phyloP scores from a whole-genome alignment of 2,113 vertebrate genomes.

The Baryphthengus martii region DNA sequence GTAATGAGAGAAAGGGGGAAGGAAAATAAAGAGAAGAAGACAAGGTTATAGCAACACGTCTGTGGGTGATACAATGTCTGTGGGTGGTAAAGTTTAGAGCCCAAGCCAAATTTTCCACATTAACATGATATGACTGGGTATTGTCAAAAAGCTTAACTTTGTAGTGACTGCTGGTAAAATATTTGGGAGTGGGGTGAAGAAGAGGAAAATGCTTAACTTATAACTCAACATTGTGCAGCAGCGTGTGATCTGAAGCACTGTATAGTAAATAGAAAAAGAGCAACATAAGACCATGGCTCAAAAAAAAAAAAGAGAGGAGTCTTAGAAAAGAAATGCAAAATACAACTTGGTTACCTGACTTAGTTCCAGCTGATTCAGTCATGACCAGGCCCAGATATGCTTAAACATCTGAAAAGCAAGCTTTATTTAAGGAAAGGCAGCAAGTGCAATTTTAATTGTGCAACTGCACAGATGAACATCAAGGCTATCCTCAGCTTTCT shows the following conservation, averaged over 20 bases:
- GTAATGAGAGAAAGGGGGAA: background rate
- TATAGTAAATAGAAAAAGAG: background rate
- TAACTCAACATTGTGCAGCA: background rate
- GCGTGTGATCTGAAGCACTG: background rate
- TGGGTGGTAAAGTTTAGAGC: background rate
- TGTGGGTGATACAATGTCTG: background rate
- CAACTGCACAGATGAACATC: background rate
- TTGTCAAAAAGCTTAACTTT: constrained; percentile 27
- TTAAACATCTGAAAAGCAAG: background rate
- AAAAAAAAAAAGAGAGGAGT: background rate
- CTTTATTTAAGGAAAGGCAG: background rate
- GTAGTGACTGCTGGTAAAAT: background rate
- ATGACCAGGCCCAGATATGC: background rate
- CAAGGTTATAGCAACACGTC: background rate
- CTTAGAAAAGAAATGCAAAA: background rate
- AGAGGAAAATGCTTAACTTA: background rate
- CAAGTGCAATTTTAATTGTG: background rate
- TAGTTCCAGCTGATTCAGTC: background rate
- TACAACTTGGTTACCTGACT: background rate
- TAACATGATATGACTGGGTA: background rate
- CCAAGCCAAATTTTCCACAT: background rate
- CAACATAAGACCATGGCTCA: background rate
- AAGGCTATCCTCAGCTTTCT: background rate
- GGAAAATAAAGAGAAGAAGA: constrained; percentile 2
- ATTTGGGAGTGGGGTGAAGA: background rate